phyloP scores from a whole-genome alignment of 1,140 invertebrate species.

The Papilio dardanus region DNA sequence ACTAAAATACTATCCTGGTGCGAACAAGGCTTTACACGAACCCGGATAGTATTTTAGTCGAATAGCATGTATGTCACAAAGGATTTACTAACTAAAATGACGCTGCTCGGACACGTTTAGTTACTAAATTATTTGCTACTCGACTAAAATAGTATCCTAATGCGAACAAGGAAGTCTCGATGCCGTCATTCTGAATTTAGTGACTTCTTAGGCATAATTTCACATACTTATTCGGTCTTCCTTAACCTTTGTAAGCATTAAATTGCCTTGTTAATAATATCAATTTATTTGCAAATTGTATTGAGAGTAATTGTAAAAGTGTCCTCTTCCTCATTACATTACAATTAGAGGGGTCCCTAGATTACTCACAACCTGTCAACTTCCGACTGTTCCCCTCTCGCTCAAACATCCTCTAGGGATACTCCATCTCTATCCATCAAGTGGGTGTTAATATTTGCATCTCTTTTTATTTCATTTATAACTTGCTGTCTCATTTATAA shows the following conservation, averaged over 20 bases:
- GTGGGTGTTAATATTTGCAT: neutral
- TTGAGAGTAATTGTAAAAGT: slow-evolving; percentile 18
- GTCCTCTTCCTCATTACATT: slow-evolving; percentile 15
- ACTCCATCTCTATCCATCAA: neutral
- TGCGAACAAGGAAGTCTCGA: too few relatives aligned
- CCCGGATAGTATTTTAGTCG: too few relatives aligned
- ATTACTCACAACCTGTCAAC: neutral
- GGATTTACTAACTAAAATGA: too few relatives aligned
- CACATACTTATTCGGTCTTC: neutral
- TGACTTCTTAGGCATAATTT: too few relatives aligned
- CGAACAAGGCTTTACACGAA: too few relatives aligned
- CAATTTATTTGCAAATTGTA: neutral
- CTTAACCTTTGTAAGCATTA: neutral
- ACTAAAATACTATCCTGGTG: too few relatives aligned
- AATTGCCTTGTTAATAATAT: too few relatives aligned
- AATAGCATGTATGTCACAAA: too few relatives aligned
- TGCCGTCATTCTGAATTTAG: too few relatives aligned
- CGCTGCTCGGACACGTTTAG: too few relatives aligned
- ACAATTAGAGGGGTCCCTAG: slow-evolving; percentile 27
- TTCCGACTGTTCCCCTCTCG: slow-evolving; percentile 23
- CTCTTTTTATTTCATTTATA: neutral
- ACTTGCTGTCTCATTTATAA: neutral
- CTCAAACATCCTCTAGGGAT: neutral
- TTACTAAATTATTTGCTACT: too few relatives aligned
- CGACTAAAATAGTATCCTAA: too few relatives aligned